Conservation (phyloP, 2,888 invertebrate genomes). For the Chouioia cunea region DNA sequence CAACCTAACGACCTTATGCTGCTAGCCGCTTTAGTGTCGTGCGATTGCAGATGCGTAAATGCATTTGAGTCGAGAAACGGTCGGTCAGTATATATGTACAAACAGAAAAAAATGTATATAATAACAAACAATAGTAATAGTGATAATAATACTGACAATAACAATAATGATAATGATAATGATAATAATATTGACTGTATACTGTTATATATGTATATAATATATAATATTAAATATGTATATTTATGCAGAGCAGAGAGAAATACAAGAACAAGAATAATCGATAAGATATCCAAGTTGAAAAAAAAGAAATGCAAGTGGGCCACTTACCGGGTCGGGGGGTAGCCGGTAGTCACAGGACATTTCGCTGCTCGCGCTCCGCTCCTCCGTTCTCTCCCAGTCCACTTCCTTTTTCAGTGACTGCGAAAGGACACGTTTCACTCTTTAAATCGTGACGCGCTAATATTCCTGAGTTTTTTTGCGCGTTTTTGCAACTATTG, state of each 20-base stretch:
- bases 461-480: conserved; percentile 4
- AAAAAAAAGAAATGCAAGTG: conserved; percentile 50
- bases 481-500: too few species aligned
- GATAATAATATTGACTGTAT: conserved; percentile 48
- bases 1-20: conserved; percentile 57
- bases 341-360: conserved; percentile 84
- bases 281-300: conserved; percentile 56
- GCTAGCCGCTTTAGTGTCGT: conserved; percentile 44
- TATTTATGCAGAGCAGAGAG: conserved; percentile 64
- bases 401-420: conserved; percentile 91
- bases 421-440: conserved; percentile 71
- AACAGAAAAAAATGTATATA: conserved; percentile 25
- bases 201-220: conserved; percentile 47
- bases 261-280: conserved; percentile 62
- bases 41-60: conserved; percentile 58
- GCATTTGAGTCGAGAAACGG: conserved; percentile 52
- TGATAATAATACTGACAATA: conserved; percentile 34
- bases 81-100: conserved; percentile 36
- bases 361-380: conserved; percentile 82
- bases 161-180: conserved; percentile 46
- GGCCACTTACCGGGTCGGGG: conserved; percentile 82
- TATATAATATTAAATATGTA: conserved; percentile 55
- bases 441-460: conserved; percentile 27
- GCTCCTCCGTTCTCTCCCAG: conserved; percentile 83
- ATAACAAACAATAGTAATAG: conserved; percentile 27